Percentiles rank a stretch among this genome's conserved stretches.
Conservation (phyloP, 2,797 vertebrate species). For the Carcharodon carcharias region DNA sequence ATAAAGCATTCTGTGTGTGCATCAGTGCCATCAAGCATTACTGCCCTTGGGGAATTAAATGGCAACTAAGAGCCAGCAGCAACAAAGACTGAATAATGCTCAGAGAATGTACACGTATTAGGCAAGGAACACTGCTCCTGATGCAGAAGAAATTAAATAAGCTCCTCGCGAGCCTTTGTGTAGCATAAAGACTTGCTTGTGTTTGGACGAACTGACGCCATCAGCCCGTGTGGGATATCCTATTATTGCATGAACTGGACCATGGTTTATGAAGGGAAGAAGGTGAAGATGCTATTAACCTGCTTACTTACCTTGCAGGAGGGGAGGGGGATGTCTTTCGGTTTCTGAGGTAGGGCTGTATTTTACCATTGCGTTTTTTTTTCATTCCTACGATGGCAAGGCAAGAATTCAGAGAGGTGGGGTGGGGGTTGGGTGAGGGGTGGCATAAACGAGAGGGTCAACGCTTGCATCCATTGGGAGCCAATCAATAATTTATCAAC, state of each 20-base stretch:
- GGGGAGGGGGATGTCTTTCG: constrained; percentile 46
- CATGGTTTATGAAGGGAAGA: constrained; percentile 63
- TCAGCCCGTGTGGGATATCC: constrained; percentile 62
- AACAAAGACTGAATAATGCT: constrained; percentile 72
- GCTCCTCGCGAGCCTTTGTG: constrained; percentile 57
- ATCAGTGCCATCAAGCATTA: constrained; percentile 66
- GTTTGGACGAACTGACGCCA: constrained; percentile 60
- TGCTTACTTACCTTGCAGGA: too few species aligned
- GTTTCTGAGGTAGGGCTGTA: constrained; percentile 46
- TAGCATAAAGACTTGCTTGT: constrained; percentile 60
- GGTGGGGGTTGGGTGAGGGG: constrained; percentile 27
- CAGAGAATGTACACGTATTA: constrained; percentile 72
- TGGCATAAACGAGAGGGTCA: constrained; percentile 40
- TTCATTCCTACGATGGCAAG: constrained; percentile 40
- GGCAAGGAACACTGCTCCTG: constrained; percentile 61
- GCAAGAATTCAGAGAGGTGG: constrained; percentile 40
- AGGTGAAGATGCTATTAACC: too few species aligned
- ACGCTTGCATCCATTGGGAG: constrained; percentile 42
- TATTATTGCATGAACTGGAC: constrained; percentile 63
- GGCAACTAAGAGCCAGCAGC: constrained; percentile 72
- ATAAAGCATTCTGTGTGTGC: constrained; percentile 66
- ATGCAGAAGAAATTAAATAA: constrained; percentile 63
- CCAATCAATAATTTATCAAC: not conserved
- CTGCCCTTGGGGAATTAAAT: constrained; percentile 73
- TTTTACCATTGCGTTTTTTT: constrained; percentile 48